Conservation (phyloP, 2,797 vertebrate genomes). For the Gephyroberyx darwinii region DNA sequence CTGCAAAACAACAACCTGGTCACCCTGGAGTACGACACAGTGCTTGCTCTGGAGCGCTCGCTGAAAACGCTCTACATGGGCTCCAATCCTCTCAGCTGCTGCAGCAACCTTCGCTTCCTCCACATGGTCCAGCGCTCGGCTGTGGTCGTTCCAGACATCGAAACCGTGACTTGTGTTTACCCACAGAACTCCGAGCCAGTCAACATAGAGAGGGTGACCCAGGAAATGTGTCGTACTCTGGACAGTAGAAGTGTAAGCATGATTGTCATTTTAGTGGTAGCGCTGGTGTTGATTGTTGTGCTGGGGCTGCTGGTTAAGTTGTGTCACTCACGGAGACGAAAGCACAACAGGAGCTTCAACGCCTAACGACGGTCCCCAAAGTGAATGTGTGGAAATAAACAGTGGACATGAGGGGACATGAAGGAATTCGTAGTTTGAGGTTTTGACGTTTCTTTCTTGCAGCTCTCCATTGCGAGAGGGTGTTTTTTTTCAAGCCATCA, state of each 20-base stretch:
- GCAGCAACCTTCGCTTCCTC: slow-evolving; percentile 86
- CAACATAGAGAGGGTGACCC: slow-evolving; percentile 77
- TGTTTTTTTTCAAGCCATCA: neutral
- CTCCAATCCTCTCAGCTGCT: slow-evolving; percentile 93
- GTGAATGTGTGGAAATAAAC: slow-evolving; percentile 20
- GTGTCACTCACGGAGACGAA: slow-evolving; percentile 64
- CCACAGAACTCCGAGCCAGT: slow-evolving; percentile 79
- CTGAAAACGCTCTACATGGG: slow-evolving; percentile 89
- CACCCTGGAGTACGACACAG: slow-evolving; percentile 82
- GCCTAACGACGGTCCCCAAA: slow-evolving; percentile 58
- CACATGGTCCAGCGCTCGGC: slow-evolving; percentile 84
- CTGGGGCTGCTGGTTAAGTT: slow-evolving; percentile 70
- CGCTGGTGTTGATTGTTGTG: slow-evolving; percentile 66
- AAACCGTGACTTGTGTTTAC: slow-evolving; percentile 83
- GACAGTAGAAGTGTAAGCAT: slow-evolving; percentile 76
- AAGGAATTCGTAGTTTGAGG: neutral
- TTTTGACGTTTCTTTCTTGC: neutral
- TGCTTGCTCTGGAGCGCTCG: slow-evolving; percentile 84
- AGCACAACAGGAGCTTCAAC: slow-evolving; percentile 68
- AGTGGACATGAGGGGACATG: neutral
- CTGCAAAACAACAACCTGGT: slow-evolving; percentile 91
- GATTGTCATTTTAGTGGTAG: slow-evolving; percentile 72
- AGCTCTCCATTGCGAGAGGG: neutral
- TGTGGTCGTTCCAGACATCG: slow-evolving; percentile 83
- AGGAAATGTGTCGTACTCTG: slow-evolving; percentile 85